A percentile compares a stretch with the other conserved stretches of the same genome.
These are phyloP conservation scores for Acronicta aceris DNA, from an alignment of 2,888 invertebrate genomes.

Conservation along the genomic window DNA sequence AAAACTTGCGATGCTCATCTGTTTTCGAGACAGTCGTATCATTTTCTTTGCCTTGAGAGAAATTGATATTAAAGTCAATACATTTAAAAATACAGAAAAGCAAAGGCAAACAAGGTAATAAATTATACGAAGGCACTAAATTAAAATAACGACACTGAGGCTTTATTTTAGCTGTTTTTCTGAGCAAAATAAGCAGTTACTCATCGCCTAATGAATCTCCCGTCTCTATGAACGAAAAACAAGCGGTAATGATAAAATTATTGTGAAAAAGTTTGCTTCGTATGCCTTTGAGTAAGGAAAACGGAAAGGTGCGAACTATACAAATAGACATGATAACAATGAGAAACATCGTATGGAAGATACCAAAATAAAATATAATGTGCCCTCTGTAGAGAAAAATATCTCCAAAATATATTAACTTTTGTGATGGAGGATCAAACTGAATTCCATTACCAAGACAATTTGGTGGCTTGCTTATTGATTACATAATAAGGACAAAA, in stretches of 20 bases:
- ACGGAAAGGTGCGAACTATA: no score
- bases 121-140: slow-evolving; percentile 12
- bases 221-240: slow-evolving; percentile 7
- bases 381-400: not conserved
- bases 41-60: no score
- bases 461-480: slow-evolving; percentile 1
- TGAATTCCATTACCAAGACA: slow-evolving; percentile 5
- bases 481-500: slow-evolving; percentile 23
- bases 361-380: not conserved
- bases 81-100: no score
- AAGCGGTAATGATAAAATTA: slow-evolving; percentile 6
- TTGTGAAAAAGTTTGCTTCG: not conserved
- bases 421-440: not conserved
- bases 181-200: slow-evolving; percentile 1
- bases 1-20: slow-evolving; percentile 1
- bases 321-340: no score
- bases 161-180: slow-evolving; percentile 11
- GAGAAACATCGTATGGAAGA: not conserved
- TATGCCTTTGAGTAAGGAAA: slow-evolving; percentile 2
- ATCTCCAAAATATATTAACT: slow-evolving; percentile 6
- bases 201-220: not conserved
- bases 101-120: slow-evolving; percentile 9
- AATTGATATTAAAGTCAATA: no score
- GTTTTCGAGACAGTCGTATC: no score
- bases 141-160: slow-evolving; percentile 13